A percentile compares a stretch with the other conserved stretches of the same genome.
phyloP scores from a whole-genome alignment of 2,113 vertebrate genomes.

The Carassius carassius region DNA sequence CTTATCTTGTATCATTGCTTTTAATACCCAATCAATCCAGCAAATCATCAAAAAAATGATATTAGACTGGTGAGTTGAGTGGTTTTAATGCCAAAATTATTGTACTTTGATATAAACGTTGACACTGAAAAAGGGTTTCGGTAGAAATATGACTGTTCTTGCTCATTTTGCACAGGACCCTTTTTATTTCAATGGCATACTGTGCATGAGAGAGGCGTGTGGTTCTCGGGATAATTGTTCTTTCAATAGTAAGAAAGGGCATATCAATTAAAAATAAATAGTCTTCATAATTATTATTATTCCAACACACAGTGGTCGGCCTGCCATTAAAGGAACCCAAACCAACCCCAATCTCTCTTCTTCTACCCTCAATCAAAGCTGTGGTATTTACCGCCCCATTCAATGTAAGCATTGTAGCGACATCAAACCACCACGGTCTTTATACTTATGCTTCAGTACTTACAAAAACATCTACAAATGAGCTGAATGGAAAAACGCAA shows the following conservation, averaged over 20 bases:
- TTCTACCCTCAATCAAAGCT: constrained; percentile 46
- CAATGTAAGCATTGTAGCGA: constrained; percentile 58
- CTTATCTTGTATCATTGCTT: constrained; percentile 74
- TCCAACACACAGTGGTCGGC: constrained; percentile 75
- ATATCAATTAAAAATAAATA: constrained; percentile 83
- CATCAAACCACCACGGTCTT: constrained; percentile 57
- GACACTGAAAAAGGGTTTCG: constrained; percentile 64
- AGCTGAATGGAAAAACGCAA: constrained; percentile 49
- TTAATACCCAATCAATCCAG: constrained; percentile 78
- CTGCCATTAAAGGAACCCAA: constrained; percentile 63
- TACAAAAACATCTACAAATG: constrained; percentile 42
- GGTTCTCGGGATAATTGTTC: constrained; percentile 79
- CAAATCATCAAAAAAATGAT: constrained; percentile 77
- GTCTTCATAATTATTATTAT: constrained; percentile 79
- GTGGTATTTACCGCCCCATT: constrained; percentile 57
- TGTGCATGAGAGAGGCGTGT: constrained; percentile 75
- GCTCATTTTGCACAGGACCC: constrained; percentile 75
- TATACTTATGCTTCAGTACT: constrained; percentile 63
- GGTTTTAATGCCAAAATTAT: constrained; percentile 71
- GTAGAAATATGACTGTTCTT: constrained; percentile 67
- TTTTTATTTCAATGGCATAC: constrained; percentile 76
- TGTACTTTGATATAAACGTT: constrained; percentile 70
- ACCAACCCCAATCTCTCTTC: constrained; percentile 47
- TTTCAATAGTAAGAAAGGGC: constrained; percentile 81
- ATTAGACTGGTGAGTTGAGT: constrained; percentile 73